These are phyloP conservation scores for Hydrocynus forskahlii DNA, from an alignment of 2,797 vertebrate genomes.

Conservation along the genomic window DNA sequence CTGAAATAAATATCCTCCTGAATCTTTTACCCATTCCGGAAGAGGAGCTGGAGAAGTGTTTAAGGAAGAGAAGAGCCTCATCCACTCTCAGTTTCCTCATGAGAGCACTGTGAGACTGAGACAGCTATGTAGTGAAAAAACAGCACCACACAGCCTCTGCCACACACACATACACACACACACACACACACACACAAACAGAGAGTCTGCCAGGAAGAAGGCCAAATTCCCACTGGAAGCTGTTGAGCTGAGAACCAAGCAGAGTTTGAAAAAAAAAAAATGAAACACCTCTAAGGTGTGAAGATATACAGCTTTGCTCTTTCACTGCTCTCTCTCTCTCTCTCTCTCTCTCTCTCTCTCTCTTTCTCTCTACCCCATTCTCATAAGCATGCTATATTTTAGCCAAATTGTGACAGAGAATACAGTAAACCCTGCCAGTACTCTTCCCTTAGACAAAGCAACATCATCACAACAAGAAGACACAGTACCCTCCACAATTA, in stretches of 20 bases:
- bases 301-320: conserved; percentile 28
- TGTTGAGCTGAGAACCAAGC: conserved; percentile 43
- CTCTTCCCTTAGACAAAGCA: too few relatives aligned
- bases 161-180: conserved; percentile 13
- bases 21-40: background rate
- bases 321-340: conserved; percentile 4
- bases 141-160: background rate
- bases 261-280: background rate
- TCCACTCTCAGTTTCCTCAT: background rate
- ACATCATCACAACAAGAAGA: too few relatives aligned
- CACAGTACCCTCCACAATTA: too few relatives aligned
- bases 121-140: background rate
- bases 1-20: background rate
- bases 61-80: background rate
- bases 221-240: conserved; percentile 40
- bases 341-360: conserved; percentile 2
- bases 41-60: background rate
- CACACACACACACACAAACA: conserved; percentile 18
- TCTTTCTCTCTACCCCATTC: background rate
- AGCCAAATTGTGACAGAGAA: background rate
- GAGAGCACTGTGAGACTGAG: background rate
- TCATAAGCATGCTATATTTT: background rate
- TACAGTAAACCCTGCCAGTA: too few relatives aligned
- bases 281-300: conserved; percentile 23
- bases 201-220: background rate